Percentiles rank a stretch among this genome's conserved stretches.
Evolutionary conservation across 2,888 invertebrate species (phyloP).

Genomic region (Oscheius myriophilus): DNA sequence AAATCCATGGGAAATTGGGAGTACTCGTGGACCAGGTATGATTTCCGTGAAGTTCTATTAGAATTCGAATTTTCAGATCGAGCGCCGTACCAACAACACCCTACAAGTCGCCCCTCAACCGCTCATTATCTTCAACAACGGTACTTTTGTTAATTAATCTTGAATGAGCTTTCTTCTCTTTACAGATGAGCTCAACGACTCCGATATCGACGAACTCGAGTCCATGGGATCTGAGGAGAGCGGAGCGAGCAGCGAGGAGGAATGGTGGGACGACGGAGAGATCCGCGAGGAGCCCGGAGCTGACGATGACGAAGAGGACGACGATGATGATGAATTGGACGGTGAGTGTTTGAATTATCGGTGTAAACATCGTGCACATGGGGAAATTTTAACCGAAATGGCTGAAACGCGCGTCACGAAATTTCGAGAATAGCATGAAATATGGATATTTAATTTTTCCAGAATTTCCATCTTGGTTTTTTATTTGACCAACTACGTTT

Average conservation of each 20-base stretch:
- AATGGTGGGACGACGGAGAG: slow-evolving; percentile 31
- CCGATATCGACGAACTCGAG: slow-evolving; percentile 26
- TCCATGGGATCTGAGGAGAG: slow-evolving; percentile 27
- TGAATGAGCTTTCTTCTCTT: neutral
- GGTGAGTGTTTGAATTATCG: neutral
- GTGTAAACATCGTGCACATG: neutral
- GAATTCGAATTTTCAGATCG: slow-evolving; percentile 17
- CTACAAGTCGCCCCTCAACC: slow-evolving; percentile 16
- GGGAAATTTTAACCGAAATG: neutral
- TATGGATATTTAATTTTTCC: too few species aligned
- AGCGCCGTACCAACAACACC: slow-evolving; percentile 18
- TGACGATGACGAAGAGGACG: slow-evolving; percentile 24
- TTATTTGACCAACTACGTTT: too few species aligned
- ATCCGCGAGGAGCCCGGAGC: slow-evolving; percentile 8
- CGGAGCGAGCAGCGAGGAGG: slow-evolving; percentile 31
- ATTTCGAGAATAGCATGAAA: too few species aligned
- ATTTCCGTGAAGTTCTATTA: neutral
- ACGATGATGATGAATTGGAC: slow-evolving; percentile 28
- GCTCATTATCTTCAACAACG: slow-evolving; percentile 27
- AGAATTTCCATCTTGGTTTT: too few species aligned
- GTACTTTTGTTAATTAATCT: neutral
- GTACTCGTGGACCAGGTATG: slow-evolving; percentile 24
- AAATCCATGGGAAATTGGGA: slow-evolving; percentile 26
- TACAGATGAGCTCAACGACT: slow-evolving; percentile 23
- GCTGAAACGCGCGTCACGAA: neutral